Conservation (phyloP, 2,797 vertebrate species). For the Halcyon chelicuti region DNA sequence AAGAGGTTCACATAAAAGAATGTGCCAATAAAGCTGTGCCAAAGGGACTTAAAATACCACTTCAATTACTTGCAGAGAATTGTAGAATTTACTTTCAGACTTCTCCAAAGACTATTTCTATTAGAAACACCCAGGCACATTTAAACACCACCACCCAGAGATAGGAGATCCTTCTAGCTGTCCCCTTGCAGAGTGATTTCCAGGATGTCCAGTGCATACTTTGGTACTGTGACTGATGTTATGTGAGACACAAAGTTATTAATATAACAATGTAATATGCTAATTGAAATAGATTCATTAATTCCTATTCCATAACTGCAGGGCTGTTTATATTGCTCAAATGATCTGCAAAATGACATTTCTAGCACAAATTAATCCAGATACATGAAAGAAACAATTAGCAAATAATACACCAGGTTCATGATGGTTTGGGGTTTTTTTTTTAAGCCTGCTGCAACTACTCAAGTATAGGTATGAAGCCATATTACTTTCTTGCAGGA, state of each 20-base stretch:
- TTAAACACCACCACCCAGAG: neutral
- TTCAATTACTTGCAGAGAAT: neutral
- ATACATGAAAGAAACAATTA: neutral
- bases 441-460: neutral
- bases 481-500: neutral
- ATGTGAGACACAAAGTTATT: rapidly evolving
- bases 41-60: neutral
- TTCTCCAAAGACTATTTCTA: neutral
- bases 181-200: neutral
- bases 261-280: neutral
- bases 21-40: neutral
- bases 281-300: neutral
- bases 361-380: neutral
- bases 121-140: neutral
- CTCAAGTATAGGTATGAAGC: neutral
- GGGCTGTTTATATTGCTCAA: neutral
- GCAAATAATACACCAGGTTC: neutral
- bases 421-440: neutral
- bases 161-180: neutral
- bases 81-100: neutral
- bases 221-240: neutral
- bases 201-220: neutral
- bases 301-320: neutral
- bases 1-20: neutral
- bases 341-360: neutral